Percentiles rank a stretch among this genome's conserved stretches.
Evolutionary conservation across 2,888 invertebrate genomes (phyloP).

Genomic region (Lepidocyrtinus sp.): DNA sequence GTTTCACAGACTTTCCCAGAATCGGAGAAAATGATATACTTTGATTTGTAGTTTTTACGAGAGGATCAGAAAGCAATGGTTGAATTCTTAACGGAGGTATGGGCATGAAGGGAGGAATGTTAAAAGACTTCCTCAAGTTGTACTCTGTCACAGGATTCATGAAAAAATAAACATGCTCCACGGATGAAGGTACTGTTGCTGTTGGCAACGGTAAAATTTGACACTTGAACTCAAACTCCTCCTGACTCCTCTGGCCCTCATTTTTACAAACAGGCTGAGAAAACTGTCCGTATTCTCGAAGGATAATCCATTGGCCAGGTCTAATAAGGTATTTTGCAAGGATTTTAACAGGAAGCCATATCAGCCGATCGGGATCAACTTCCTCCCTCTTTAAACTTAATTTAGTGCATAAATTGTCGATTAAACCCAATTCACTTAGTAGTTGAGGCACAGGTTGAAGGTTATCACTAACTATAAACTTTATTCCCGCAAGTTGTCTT

Average conservation of each 20-base stretch:
- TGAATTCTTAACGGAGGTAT: constrained; percentile 29
- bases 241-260: neutral
- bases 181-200: no score
- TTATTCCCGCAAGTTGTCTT: neutral
- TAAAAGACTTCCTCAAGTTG: constrained; percentile 35
- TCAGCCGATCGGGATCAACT: constrained; percentile 30
- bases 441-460: no score
- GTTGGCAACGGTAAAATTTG: constrained; percentile 24
- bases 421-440: neutral
- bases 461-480: constrained; percentile 5
- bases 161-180: neutral
- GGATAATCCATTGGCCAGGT: constrained; percentile 47
- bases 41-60: constrained; percentile 21
- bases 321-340: constrained; percentile 19
- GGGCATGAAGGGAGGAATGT: constrained; percentile 11
- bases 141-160: constrained; percentile 31
- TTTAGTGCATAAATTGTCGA: constrained; percentile 13
- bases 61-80: constrained; percentile 38
- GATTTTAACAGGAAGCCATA: constrained; percentile 6
- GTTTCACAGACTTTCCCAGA: constrained; percentile 27
- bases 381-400: neutral
- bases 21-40: constrained; percentile 31
- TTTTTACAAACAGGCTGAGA: no score
- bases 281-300: no score
- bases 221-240: constrained; percentile 21